Base-by-base conservation (phyloP, 2,797 vertebrate species). In the Pteropus rufus region DNA sequence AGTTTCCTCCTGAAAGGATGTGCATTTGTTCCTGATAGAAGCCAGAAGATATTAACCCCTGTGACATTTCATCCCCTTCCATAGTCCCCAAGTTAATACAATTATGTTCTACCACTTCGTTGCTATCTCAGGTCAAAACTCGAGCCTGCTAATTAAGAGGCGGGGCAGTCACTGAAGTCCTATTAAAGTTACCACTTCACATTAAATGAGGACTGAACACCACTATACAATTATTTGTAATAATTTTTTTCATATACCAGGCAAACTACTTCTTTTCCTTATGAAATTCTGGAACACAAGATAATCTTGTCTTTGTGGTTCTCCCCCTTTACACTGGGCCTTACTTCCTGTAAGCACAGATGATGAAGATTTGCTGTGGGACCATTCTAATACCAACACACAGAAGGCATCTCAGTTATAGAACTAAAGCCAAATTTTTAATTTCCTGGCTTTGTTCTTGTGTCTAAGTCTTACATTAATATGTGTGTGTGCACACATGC, bases 371-470 rank as follows among this genome's bases (percentile, higher is more conserved):
- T 76, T 93, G 93, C 97, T 97, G 83, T 60, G 94, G 97, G 92
- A 90, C 76, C 80, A 82, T 89, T 89, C 77, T 91, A 94, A 75
- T 60, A 79, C 70, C 86, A 34, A 58, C 97, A 92, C 60, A 96
- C 91, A 98, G 95, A 93, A 96, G 96, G 96, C 91, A 92, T 96
- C 96, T 95, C 70, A 94, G 97, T 96, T 81, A 94, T 93, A 97
- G 70, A 96, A 94, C 69, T 72, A 88, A 91, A 94, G 93, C 81
- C 92, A 87, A 91, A 75, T 89, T 83, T 64, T 69, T 69, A 18
- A 91, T 96, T 97, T 98, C 98, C 96, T 97, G 97, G 95, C 97
- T 98, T 98, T 97, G 97, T 97, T 92, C 86, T 97, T 93, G 2
- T 82, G 69, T 91, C 83, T 36, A 87, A 94, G 75, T 64, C 95